A percentile compares a stretch with the other conserved stretches of the same genome.
phyloP scores from a whole-genome alignment of 2,888 invertebrate species.

The Pristionchus maxplancki region DNA sequence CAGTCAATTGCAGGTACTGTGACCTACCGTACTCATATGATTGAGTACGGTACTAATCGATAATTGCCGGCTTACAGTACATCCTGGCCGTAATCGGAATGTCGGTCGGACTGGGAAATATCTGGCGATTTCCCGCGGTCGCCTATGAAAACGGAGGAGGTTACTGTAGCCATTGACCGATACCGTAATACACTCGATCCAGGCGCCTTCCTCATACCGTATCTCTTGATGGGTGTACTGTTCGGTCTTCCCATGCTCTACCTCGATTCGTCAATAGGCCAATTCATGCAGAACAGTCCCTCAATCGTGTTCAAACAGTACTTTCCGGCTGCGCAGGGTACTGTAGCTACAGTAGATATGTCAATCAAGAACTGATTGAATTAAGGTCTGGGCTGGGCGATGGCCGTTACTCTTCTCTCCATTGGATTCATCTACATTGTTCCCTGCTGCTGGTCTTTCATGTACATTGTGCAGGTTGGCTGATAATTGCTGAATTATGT shows the following conservation, averaged over 20 bases:
- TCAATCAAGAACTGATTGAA: too few relatives aligned
- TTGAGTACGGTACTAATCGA: neutral
- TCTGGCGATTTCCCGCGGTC: slow-evolving; percentile 70
- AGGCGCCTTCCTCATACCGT: slow-evolving; percentile 54
- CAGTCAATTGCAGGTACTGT: slow-evolving; percentile 16
- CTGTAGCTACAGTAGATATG: neutral
- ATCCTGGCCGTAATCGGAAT: slow-evolving; percentile 56
- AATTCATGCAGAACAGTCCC: slow-evolving; percentile 51
- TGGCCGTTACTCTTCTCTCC: slow-evolving; percentile 91
- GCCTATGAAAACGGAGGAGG: slow-evolving; percentile 72
- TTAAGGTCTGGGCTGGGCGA: slow-evolving; percentile 91
- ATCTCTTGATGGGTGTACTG: slow-evolving; percentile 42
- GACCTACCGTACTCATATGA: neutral
- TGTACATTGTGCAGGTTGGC: slow-evolving; percentile 61
- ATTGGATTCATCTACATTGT: slow-evolving; percentile 71
- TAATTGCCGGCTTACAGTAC: slow-evolving; percentile 49
- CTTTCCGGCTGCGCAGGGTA: slow-evolving; percentile 43
- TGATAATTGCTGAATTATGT: neutral
- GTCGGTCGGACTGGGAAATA: slow-evolving; percentile 65
- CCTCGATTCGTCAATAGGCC: slow-evolving; percentile 47
- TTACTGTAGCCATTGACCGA: slow-evolving; percentile 16
- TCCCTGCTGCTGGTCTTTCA: slow-evolving; percentile 68
- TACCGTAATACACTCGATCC: slow-evolving; percentile 45
- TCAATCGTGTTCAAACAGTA: slow-evolving; percentile 38
- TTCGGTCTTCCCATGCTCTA: slow-evolving; percentile 53